Evolutionary conservation across 2,888 invertebrate genomes (phyloP), one percentile per base, ranked within the genome.

Genomic region (Torymus auratus): DNA sequence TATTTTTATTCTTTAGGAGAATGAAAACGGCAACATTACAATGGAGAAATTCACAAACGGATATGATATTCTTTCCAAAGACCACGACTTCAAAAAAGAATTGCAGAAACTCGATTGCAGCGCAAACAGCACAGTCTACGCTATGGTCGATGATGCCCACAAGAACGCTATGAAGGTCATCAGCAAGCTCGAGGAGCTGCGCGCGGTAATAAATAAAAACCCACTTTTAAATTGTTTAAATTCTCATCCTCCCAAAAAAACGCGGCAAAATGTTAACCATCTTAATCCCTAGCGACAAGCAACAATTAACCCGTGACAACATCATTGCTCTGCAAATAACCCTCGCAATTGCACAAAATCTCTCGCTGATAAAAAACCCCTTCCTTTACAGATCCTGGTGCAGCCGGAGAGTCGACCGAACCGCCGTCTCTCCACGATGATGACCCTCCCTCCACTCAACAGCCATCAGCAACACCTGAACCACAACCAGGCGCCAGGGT

Each of bases 351-450:
- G 41, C 7, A 41, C 41, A 10, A 41, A 41, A 41, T 41, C 41
- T 7, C 41, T 41, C 7, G 5, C 41, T 10, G 7, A 41, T 7
- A 41, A 41, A 41, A 41, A 41, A 5, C 0, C 7, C 7, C 7
- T 41, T 7, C 7, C 3, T 13, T 20, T 7, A 20, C 77, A 87
- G 86, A 76, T 82, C n/a, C 60, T 64, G 17, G 60, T 11, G 7
- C 41, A 4, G 7, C 72, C 83, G 0, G 83, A 84, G 10, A 53
- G 28, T 1, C 82, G 84, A 65, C 77, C 83, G 10, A 82, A 81
- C 58, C 84, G 84, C 11, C 85, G 85, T 5, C 77, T 85, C n/a
- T 81, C 84, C n/a, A 17, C 84, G 3, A 82, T 85, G 14, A 83
- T 82, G 7, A 20, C 41, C 53, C 79, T 67, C 14, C 55, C 84